Conservation (phyloP, 2,888 invertebrate species). For the Brenthis ino region DNA sequence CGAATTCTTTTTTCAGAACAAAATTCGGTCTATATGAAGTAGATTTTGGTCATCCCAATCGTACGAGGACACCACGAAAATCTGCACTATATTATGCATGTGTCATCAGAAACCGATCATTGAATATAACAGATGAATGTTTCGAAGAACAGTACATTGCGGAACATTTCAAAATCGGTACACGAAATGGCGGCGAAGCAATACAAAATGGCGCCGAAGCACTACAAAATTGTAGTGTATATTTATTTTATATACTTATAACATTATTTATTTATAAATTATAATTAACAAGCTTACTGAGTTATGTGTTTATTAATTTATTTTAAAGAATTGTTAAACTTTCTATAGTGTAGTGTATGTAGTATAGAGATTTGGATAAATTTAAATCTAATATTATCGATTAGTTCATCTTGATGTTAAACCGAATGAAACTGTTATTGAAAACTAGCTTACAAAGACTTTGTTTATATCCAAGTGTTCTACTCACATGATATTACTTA, state of each 20-base stretch:
- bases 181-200: constrained; percentile 1
- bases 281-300: too few relatives aligned
- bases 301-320: too few relatives aligned
- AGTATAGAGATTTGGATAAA: too few relatives aligned
- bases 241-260: background rate
- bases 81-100: constrained; percentile 51
- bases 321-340: too few relatives aligned
- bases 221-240: background rate
- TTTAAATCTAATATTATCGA: too few relatives aligned
- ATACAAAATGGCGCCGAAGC: background rate
- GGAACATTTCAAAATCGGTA: background rate
- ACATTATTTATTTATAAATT: too few relatives aligned
- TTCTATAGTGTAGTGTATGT: too few relatives aligned
- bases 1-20: constrained; percentile 63
- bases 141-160: constrained; percentile 6
- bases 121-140: constrained; percentile 26
- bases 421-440: too few relatives aligned
- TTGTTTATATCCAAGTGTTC: too few relatives aligned
- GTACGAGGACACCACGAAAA: constrained; percentile 49
- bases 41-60: constrained; percentile 38
- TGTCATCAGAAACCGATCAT: constrained; percentile 39
- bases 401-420: too few relatives aligned
- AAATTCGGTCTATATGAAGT: constrained; percentile 39
- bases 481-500: too few relatives aligned
- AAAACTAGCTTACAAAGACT: too few relatives aligned